These are phyloP conservation scores for Melanotus villosus DNA, from an alignment of 2,888 invertebrate species.

Conservation along the genomic window DNA sequence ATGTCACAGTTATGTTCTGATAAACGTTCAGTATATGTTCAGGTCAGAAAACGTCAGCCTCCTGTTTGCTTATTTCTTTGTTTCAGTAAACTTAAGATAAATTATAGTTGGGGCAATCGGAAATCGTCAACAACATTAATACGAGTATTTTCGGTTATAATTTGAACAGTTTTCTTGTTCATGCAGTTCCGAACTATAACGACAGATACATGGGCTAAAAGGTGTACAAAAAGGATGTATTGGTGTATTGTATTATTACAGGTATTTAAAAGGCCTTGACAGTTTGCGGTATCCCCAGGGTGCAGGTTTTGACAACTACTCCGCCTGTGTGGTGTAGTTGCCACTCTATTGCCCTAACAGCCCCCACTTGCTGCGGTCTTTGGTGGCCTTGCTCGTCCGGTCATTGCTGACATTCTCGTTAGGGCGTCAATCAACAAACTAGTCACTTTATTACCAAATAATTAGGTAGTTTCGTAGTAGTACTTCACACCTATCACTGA, in stretches of 20 bases:
- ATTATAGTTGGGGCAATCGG: conserved; percentile 2
- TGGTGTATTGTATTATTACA: conserved; percentile 1
- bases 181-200: not conserved
- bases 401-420: conserved; percentile 39
- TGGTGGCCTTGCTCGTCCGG: conserved; percentile 35
- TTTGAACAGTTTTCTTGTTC: not conserved
- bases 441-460: conserved; percentile 17
- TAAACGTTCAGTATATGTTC: conserved; percentile 22
- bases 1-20: conserved; percentile 21
- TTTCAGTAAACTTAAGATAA: conserved; percentile 13
- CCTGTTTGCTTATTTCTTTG: conserved; percentile 17
- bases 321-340: conserved; percentile 51
- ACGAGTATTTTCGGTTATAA: not conserved
- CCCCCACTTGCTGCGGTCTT: conserved; percentile 28
- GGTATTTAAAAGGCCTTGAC: conserved; percentile 46
- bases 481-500: conserved; percentile 1
- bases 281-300: conserved; percentile 56
- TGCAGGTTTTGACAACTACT: conserved; percentile 57
- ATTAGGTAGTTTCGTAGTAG: not conserved
- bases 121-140: conserved; percentile 7
- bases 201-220: not conserved
- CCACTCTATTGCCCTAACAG: conserved; percentile 35
- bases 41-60: conserved; percentile 23
- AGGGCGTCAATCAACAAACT: conserved; percentile 20
- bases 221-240: not conserved